phyloP scores from a whole-genome alignment of 2,113 vertebrate species.

The Mellivora capensis region DNA sequence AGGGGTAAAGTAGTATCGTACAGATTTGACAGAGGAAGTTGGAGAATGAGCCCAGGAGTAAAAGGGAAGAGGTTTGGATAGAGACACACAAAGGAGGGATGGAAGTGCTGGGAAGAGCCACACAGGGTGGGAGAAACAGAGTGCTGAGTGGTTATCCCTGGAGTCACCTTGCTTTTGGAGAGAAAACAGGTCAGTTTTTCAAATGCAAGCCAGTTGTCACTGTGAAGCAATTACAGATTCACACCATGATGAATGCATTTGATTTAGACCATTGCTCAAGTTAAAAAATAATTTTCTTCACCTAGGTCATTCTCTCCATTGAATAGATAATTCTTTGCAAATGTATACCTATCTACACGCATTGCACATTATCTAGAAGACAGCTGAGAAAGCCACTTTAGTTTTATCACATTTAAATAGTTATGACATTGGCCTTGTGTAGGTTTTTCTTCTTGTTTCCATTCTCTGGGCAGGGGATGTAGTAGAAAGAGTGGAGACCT shows the following conservation, averaged over 20 bases:
- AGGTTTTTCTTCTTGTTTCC: constrained; percentile 44
- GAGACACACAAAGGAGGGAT: not conserved
- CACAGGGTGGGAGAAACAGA: not conserved
- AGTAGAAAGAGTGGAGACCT: not conserved
- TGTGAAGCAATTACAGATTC: constrained; percentile 13
- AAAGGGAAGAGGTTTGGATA: not conserved
- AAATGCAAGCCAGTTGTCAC: not conserved
- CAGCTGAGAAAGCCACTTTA: not conserved
- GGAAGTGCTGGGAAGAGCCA: not conserved
- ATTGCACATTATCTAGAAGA: not conserved
- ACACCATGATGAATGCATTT: constrained; percentile 27
- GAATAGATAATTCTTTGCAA: not conserved
- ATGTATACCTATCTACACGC: not conserved
- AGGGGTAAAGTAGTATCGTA: not conserved
- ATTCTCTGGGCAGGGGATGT: not conserved
- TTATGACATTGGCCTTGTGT: not conserved
- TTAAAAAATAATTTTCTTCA: not conserved
- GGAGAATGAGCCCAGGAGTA: not conserved
- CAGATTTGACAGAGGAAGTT: not conserved
- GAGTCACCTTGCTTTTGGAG: constrained; percentile 21
- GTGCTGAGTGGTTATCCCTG: not conserved
- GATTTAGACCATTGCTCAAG: constrained; percentile 22
- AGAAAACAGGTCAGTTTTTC: constrained; percentile 1
- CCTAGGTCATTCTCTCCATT: not conserved
- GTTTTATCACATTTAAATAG: constrained; percentile 54